Base-by-base conservation (phyloP, 2,797 vertebrate genomes). In the Moxostoma hubbsi region DNA sequence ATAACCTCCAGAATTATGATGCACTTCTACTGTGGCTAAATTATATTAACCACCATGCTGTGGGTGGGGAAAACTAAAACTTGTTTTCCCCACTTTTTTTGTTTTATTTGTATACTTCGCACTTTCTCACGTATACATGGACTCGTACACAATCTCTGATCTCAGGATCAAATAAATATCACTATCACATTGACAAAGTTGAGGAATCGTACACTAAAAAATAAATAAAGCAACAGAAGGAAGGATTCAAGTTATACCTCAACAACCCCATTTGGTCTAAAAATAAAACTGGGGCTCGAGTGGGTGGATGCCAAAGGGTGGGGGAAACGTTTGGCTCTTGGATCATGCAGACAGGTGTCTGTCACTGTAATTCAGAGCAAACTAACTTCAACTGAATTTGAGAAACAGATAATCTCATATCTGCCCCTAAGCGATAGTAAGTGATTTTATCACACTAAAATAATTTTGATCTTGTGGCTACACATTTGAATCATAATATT, bases 211-310 rank as follows among this genome's bases (percentile, higher is more conserved):
- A 51, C 46, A 64, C 66, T 61, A 70, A 68, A 65, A 76, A 73
- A 24, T 24, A 2, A 24, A 24, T 24, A 81, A 62, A 81, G 71
- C 68, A 84, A 86, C 83, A 85, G 89, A 80, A 82, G 90, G 83
- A 85, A 73, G 80, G 91, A 86, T 82, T 94, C 87, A 47, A 10
- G 77, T 94, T 93, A 89, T 92, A 65, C 81, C 88, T 86, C 85
- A 86, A 86, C 79, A 80, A 79, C 78, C 55, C 11, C 45, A 87
- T 24, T 24, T 15, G 9, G 86, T 89, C 88, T 91, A 90, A 91
- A 92, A 91, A 93, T 94, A 86, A 70, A 70, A 65, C 72, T 75
- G 79, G 47, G 78, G 46, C 72, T 51, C 47, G 66, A 58, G 75
- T 43, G 47, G 50, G 63, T 16, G 62, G 90, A 88, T 62, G 75